Conservation (phyloP, 2,113 vertebrate species). For the Apteryx owenii region DNA sequence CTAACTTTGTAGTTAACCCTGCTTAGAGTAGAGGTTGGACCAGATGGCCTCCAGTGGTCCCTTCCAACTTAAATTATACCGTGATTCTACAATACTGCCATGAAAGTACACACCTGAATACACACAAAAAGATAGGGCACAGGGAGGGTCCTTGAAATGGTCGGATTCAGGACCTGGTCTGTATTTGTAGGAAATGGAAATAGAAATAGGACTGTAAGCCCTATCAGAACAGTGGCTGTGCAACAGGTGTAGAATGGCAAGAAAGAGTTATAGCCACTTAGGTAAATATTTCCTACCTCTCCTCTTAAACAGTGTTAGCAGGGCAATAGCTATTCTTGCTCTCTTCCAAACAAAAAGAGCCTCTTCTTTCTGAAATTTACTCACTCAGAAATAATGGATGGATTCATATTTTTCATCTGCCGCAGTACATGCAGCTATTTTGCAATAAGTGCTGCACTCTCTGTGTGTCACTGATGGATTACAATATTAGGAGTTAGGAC, state of each 20-base stretch:
- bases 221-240: not conserved
- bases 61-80: too few species aligned
- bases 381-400: not conserved
- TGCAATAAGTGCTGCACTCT: not conserved
- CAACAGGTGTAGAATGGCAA: not conserved
- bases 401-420: not conserved
- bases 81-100: not conserved
- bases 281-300: not conserved
- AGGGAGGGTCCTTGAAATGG: not conserved
- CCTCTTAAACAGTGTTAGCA: not conserved
- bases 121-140: not conserved
- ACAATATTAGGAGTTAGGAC: not conserved
- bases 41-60: not conserved
- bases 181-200: not conserved
- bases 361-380: not conserved
- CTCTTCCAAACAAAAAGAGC: not conserved
- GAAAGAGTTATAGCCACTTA: not conserved
- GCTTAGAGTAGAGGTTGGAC: accelerated
- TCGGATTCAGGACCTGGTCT: not conserved
- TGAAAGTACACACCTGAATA: not conserved
- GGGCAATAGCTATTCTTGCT: not conserved
- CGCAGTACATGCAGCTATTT: not conserved
- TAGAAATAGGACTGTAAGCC: not conserved
- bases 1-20: not conserved
- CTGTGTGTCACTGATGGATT: not conserved